These are phyloP conservation scores for Criorhina ranunculi DNA, from an alignment of 2,888 invertebrate species.

Conservation along the genomic window DNA sequence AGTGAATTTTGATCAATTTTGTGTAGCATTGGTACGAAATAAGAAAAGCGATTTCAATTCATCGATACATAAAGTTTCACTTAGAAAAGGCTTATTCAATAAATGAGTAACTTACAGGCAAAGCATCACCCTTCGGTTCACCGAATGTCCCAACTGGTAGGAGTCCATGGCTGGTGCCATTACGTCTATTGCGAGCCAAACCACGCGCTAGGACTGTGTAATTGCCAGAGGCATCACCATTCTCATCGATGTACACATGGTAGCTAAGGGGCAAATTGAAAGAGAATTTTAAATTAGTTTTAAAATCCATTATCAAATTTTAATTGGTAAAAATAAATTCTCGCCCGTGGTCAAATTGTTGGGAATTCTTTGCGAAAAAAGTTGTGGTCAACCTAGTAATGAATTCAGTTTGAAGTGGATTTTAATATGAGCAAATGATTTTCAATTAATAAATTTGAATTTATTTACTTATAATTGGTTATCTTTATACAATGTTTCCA, in stretches of 20 bases:
- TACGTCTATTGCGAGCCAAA: conserved; percentile 81
- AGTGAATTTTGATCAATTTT: conserved; percentile 60
- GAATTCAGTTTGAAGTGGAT: too few species aligned
- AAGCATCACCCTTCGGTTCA: conserved; percentile 86
- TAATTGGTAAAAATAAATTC: too few species aligned
- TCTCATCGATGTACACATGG: conserved; percentile 95
- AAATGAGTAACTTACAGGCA: conserved; percentile 89
- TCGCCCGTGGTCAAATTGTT: too few species aligned
- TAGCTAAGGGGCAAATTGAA: conserved; percentile 86
- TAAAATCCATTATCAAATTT: too few species aligned
- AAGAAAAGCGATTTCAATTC: conserved; percentile 43
- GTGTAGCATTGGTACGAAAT: conserved; percentile 33
- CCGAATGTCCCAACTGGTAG: conserved; percentile 92
- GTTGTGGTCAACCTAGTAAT: neutral
- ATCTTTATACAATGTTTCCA: too few species aligned
- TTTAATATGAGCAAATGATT: too few species aligned
- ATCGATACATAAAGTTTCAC: conserved; percentile 2
- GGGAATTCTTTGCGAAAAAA: too few species aligned
- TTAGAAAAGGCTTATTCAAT: neutral
- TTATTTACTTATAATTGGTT: too few species aligned
- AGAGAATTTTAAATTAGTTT: conserved; percentile 29
- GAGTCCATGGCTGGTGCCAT: conserved; percentile 87
- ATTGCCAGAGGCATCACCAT: conserved; percentile 97
- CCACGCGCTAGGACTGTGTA: conserved; percentile 92
- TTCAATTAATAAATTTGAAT: too few species aligned